Evolutionary conservation across 2,113 vertebrate genomes (phyloP).

Genomic region (Saccopteryx bilineata): DNA sequence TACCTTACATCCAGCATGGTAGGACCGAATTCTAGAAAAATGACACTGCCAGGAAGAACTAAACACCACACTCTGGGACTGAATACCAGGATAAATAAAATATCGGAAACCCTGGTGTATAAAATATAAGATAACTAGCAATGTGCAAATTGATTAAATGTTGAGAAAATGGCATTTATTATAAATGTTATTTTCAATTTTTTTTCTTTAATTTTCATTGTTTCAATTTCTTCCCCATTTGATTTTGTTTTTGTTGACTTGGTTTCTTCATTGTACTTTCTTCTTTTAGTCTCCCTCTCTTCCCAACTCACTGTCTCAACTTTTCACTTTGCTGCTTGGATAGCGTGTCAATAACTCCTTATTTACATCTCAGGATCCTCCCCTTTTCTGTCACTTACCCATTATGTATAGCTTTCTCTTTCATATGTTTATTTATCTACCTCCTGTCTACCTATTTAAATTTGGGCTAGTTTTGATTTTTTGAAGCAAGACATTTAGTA

Average conservation of each 20-base stretch:
- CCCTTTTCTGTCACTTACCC: background rate
- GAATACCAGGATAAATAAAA: background rate
- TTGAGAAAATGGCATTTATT: background rate
- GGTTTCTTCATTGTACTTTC: background rate
- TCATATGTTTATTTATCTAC: background rate
- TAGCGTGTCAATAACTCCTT: background rate
- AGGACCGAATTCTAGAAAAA: slow-evolving; percentile 7
- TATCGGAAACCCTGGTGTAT: background rate
- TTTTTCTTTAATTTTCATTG: background rate
- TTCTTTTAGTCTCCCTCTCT: background rate
- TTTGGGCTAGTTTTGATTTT: background rate
- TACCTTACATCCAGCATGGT: background rate
- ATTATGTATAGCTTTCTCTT: background rate
- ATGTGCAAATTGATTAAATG: background rate
- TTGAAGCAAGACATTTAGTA: background rate
- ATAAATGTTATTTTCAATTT: background rate
- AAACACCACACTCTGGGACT: background rate
- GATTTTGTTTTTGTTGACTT: background rate
- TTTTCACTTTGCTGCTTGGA: background rate
- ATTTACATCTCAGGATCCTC: background rate
- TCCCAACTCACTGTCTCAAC: background rate
- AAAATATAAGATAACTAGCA: background rate
- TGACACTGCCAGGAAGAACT: background rate
- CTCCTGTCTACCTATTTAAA: background rate
- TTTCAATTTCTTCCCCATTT: background rate